Evolutionary conservation across 1,140 invertebrate species (phyloP).

Genomic region (Contarinia nasturtii): DNA sequence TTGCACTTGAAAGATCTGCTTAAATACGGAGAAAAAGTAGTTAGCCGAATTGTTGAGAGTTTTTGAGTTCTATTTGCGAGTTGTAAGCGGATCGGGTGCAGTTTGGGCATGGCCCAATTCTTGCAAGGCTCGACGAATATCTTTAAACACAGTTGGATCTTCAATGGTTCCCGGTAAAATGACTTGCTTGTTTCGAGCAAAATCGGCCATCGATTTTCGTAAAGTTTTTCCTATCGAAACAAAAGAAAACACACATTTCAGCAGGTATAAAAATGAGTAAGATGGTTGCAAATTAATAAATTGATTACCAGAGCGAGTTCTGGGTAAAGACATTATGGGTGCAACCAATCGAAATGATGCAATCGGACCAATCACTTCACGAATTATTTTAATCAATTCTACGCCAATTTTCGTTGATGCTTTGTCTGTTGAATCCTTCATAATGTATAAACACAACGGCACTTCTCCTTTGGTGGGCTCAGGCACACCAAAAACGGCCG

Average conservation of each 20-base stretch:
- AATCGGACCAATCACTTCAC: constrained; percentile 71
- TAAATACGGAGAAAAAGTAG: no score
- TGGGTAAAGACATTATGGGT: constrained; percentile 57
- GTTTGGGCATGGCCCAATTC: constrained; percentile 53
- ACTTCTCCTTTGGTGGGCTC: constrained; percentile 78
- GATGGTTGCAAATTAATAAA: constrained; percentile 3
- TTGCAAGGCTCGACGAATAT: constrained; percentile 52
- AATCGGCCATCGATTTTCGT: constrained; percentile 63
- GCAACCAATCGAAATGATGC: constrained; percentile 64
- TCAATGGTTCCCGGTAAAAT: constrained; percentile 75
- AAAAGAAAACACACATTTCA: constrained; percentile 5
- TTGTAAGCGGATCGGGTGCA: constrained; percentile 39
- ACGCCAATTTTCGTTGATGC: constrained; percentile 35
- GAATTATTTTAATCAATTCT: constrained; percentile 50
- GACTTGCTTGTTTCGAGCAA: constrained; percentile 58
- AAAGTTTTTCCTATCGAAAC: constrained; percentile 56
- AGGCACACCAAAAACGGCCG: constrained; percentile 68
- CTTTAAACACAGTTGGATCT: constrained; percentile 60
- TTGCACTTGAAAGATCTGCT: no score
- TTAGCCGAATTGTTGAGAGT: no score
- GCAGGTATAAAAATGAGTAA: constrained; percentile 3
- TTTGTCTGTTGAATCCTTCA: constrained; percentile 32
- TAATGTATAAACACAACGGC: constrained; percentile 70
- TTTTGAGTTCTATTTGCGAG: not conserved
- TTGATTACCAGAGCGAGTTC: constrained; percentile 41